Evolutionary conservation across 2,113 vertebrate genomes (phyloP), one percentile per base, ranked within the genome.

Genomic region (Melanocharis versteri): DNA sequence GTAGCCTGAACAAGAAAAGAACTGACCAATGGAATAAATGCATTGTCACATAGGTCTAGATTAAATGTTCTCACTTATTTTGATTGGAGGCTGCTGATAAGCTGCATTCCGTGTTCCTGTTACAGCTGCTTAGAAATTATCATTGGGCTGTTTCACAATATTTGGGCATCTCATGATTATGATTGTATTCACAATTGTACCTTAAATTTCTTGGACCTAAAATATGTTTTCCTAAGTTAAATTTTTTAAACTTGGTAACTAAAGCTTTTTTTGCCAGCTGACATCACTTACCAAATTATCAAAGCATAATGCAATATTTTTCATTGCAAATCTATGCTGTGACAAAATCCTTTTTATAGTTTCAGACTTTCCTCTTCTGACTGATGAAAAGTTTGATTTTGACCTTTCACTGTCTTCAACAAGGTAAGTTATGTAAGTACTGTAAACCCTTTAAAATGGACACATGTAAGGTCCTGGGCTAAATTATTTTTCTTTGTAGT

Each of bases 371-470:
- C 48, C 83, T 37, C 97, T 98, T 90, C 85, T 98, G 94, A 70
- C 73, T 30, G 98, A 98, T 95, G 98, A 98, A 68, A 97, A 98
- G 66, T 98, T 98, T 92, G 98, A 98, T 96, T 98, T 98, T 89
- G 98, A 98, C 37, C 96, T 98, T 51, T 98, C 98, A 1, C 82
- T 98, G 65, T 98, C 98, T 77, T 98, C 98, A 66, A 64, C 72
- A 57, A 98, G 98, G 98, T 98, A 97, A 97, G 33, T 21, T 23
- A 16, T 50, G 11, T 45, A 45, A 70, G n/a, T 69, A 33, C 56
- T 48, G 5, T 15, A 37, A 37, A 56, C 31, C 21, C 33, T 84
- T 51, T 51, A 39, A 15, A 83, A 57, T 22, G 7, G 18, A 54
- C 4, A 19, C 7, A 7, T 0, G 0, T 35, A 64, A 50, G 10